Evolutionary conservation across 1,140 invertebrate genomes (phyloP).

Genomic region (Ruditapes philippinarum): DNA sequence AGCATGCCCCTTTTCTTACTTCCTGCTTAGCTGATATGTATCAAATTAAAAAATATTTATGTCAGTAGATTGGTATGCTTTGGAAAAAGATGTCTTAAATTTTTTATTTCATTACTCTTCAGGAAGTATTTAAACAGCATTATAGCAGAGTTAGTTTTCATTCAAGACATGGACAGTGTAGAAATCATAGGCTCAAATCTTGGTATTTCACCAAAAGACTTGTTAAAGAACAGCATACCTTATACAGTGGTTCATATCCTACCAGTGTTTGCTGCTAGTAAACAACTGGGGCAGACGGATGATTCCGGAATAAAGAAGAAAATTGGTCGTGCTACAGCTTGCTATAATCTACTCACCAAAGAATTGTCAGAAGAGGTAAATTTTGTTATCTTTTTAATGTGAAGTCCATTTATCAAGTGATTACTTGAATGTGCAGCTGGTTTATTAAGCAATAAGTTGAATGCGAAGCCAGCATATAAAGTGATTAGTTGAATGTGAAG

Average conservation of each 20-base stretch:
- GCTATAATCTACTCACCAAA: slow-evolving; percentile 58
- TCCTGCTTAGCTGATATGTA: too few species aligned
- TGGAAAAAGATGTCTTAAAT: too few species aligned
- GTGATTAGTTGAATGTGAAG: too few species aligned
- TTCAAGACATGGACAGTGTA: slow-evolving; percentile 25
- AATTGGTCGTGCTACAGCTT: slow-evolving; percentile 35
- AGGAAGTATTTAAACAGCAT: slow-evolving; percentile 47
- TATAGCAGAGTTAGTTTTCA: slow-evolving; percentile 61
- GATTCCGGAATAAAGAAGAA: slow-evolving; percentile 42
- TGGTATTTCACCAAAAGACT: neutral
- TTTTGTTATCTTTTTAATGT: too few species aligned
- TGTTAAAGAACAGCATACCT: slow-evolving; percentile 63
- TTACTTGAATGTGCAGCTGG: too few species aligned
- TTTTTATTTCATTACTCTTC: too few species aligned
- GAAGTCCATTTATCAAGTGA: too few species aligned
- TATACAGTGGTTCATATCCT: slow-evolving; percentile 70
- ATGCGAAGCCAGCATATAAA: too few species aligned
- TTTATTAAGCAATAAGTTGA: too few species aligned
- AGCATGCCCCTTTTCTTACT: too few species aligned
- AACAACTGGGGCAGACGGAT: neutral
- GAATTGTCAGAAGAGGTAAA: slow-evolving; percentile 65
- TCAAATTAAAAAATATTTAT: too few species aligned
- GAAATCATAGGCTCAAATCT: slow-evolving; percentile 32
- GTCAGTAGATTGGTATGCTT: too few species aligned
- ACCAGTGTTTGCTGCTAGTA: slow-evolving; percentile 72